Base-by-base conservation (phyloP, 2,888 invertebrate species). In the Nomada fucata region DNA sequence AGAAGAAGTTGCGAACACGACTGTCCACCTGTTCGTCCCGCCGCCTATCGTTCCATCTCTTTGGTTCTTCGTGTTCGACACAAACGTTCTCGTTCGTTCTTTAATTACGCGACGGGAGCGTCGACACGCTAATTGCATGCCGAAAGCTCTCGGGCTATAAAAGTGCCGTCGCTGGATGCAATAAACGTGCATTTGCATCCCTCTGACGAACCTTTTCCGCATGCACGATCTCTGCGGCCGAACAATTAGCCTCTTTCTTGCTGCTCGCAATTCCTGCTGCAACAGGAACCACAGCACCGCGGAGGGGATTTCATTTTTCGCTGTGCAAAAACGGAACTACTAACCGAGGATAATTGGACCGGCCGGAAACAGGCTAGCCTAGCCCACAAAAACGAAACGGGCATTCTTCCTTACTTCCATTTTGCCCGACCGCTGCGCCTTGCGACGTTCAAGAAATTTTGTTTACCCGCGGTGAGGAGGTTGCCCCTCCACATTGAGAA, bases 71-170 rank as follows among this genome's bases (percentile, higher is more conserved):
- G 0, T 29, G 50, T 36, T 47, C 50, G n/a, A 52, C 50, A 44
- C 7, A 4, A 70, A 47, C 69, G 10, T 15, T 55, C 11, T 13
- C 29, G 20, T 23, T 36, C 57, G 64, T 36, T 63, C 78, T 86
- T 86, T 89, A 88, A 90, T 91, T 88, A 73, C 87, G 82, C 81
- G 86, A 91, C 78, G 79, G 83, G 84, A 86, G 67, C 76, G 75
- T 76, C 84, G 81, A 84, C 82, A 84, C 82, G 88, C 84, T 89
- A 90, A 89, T 89, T 89, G 88, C 74, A 29, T 20, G 65, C 61
- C 15, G 73, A 72, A 63, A 72, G 44, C 65, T 50, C 61, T 18
- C 7, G 42, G 53, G 57, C 71, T 29, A 78, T 77, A 71, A 79
- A 78, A 61, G 52, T 47, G 29, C 13, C 36, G n/a, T n/a, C 11